A percentile compares a stretch with the other conserved stretches of the same genome.
phyloP scores from a whole-genome alignment of 2,797 vertebrate genomes.

The Lepidocolaptes lacrymiger region DNA sequence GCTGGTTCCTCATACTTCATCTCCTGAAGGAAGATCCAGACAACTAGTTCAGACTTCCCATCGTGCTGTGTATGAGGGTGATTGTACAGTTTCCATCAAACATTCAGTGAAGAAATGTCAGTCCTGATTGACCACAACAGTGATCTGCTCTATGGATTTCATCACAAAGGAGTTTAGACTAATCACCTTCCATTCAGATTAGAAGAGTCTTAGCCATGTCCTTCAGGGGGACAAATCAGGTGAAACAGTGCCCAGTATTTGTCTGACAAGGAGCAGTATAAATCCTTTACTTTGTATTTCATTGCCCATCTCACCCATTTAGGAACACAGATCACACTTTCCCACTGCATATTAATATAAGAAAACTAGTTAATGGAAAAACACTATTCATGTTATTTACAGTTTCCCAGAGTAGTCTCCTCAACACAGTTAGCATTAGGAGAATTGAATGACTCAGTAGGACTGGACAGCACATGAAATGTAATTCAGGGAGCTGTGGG shows the following conservation, averaged over 20 bases:
- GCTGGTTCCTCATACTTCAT: neutral
- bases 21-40: neutral
- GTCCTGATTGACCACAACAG: neutral
- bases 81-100: neutral
- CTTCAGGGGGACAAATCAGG: neutral
- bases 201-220: neutral
- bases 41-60: neutral
- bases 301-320: neutral
- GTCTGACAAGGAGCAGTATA: neutral
- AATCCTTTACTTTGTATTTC: neutral
- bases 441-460: neutral
- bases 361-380: neutral
- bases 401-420: neutral
- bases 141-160: neutral
- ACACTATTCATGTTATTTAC: neutral
- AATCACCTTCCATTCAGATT: neutral
- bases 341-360: neutral
- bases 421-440: neutral
- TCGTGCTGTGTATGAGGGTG: neutral
- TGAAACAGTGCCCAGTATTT: neutral
- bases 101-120: neutral
- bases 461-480: neutral
- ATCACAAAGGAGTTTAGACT: neutral
- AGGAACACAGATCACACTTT: neutral
- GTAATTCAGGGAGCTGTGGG: neutral